These are phyloP conservation scores for Tortrix viridana DNA, from an alignment of 2,888 invertebrate species.

Conservation along the genomic window DNA sequence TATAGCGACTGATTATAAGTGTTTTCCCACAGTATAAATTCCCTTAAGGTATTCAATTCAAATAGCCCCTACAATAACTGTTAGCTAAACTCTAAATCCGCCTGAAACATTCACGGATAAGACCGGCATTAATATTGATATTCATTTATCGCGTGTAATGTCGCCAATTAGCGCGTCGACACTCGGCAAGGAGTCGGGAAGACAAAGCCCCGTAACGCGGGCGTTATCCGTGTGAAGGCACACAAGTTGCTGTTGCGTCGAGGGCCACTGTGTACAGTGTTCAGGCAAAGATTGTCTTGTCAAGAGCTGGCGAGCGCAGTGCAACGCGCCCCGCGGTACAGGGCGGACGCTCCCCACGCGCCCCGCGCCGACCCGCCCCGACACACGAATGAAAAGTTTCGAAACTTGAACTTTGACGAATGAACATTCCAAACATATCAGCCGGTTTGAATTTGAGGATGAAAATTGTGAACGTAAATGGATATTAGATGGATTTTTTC, in stretches of 20 bases:
- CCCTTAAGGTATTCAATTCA: too few species aligned
- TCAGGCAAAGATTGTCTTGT: slow-evolving; percentile 80
- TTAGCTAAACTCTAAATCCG: neutral
- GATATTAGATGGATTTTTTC: slow-evolving; percentile 20
- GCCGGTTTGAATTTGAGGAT: slow-evolving; percentile 11
- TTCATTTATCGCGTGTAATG: slow-evolving; percentile 28
- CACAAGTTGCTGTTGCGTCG: slow-evolving; percentile 73
- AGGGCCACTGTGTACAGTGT: slow-evolving; percentile 62
- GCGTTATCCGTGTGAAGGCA: slow-evolving; percentile 74
- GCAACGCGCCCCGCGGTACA: slow-evolving; percentile 68
- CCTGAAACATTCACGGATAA: neutral
- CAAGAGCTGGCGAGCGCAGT: slow-evolving; percentile 73
- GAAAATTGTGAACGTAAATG: slow-evolving; percentile 28
- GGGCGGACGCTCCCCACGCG: slow-evolving; percentile 71
- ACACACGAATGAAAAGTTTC: slow-evolving; percentile 36
- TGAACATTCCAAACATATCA: slow-evolving; percentile 8
- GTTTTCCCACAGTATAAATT: too few species aligned
- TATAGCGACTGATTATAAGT: neutral
- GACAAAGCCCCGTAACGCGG: slow-evolving; percentile 69
- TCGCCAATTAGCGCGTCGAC: slow-evolving; percentile 42
- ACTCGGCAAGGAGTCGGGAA: slow-evolving; percentile 58
- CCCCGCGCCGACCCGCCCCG: slow-evolving; percentile 48
- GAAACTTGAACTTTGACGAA: slow-evolving; percentile 22
- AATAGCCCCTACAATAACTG: too few species aligned
- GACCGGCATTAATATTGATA: slow-evolving; percentile 24